Evolutionary conservation across 2,113 vertebrate species (phyloP), one percentile per base, ranked within the genome.

Genomic region (Cottus gobio): DNA sequence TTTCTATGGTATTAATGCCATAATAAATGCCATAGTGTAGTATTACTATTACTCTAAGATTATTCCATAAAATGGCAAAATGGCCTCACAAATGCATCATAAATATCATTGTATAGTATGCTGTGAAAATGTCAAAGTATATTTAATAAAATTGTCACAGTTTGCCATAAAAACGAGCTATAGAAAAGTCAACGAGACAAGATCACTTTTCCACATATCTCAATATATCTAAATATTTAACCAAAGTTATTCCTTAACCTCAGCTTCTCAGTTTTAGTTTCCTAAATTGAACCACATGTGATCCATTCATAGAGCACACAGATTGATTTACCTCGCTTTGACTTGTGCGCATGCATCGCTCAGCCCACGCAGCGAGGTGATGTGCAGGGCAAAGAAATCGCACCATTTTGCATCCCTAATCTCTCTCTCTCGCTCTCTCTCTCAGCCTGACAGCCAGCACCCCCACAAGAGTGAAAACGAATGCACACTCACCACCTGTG

Each of bases 391-490:
- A 64, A 68, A 64, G 48, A 75, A 79, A 85, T 73, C 42, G 8
- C 64, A 71, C 71, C 86, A 78, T 72, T 82, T 81, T 85, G 72
- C 79, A 56, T 75, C 66, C 28, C 61, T 26, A 66, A 64, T 50
- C 1, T 2, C 42, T 15, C 11, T 58, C 73, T 68, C 44, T 24
- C 68, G 24, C 61, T 65, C 69, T 42, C 28, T 76, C 82, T 84
- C 80, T 74, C 78, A 89, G 81, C 85, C 83, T 90, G 76, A 61
- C 85, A 89, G 88, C 86, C 84, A 87, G 90, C 83, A 84, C 92
- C 89, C 92, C 89, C 81, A 91, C 90, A 81, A 61, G 90, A 84
- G 93, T 93, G 92, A 89, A 94, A 94, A 92, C 93, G 87, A 93
- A 91, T 85, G 82, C 86, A 82, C 79, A 82, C 79, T 79, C 82